Percentiles rank a stretch among this genome's conserved stretches.
These are phyloP conservation scores for Lamellibrachia luymesi DNA, from an alignment of 1,140 invertebrate genomes.

Conservation along the genomic window DNA sequence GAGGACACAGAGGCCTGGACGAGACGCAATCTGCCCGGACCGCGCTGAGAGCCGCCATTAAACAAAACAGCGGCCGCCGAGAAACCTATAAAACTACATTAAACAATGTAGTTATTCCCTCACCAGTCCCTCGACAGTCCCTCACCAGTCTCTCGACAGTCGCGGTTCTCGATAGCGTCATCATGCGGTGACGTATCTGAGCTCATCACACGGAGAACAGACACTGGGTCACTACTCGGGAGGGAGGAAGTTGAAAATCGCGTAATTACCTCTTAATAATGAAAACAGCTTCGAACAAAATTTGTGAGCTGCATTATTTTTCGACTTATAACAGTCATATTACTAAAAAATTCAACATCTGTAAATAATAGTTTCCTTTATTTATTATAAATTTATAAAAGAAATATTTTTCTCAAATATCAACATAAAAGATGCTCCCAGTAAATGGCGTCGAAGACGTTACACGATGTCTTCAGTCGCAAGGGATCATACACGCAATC, in stretches of 20 bases:
- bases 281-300: not conserved
- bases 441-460: too few relatives aligned
- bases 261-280: not conserved
- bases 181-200: not conserved
- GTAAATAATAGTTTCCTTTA: not conserved
- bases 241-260: not conserved
- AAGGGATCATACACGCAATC: too few relatives aligned
- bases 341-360: not conserved
- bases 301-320: not conserved
- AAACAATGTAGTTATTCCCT: not conserved
- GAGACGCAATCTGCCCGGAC: not conserved
- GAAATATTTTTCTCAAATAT: not conserved
- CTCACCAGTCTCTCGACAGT: not conserved
- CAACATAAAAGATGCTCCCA: too few relatives aligned
- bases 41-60: not conserved
- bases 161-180: not conserved
- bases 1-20: not conserved
- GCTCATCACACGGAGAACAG: not conserved
- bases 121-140: not conserved
- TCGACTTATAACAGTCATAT: not conserved
- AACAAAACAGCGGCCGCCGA: not conserved
- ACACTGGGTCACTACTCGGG: not conserved
- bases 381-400: not conserved
- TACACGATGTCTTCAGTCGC: too few relatives aligned
- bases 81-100: not conserved